A percentile compares a stretch with the other conserved stretches of the same genome.
These are phyloP conservation scores for Metallyticus violacea DNA, from an alignment of 2,888 invertebrate species.

Conservation along the genomic window DNA sequence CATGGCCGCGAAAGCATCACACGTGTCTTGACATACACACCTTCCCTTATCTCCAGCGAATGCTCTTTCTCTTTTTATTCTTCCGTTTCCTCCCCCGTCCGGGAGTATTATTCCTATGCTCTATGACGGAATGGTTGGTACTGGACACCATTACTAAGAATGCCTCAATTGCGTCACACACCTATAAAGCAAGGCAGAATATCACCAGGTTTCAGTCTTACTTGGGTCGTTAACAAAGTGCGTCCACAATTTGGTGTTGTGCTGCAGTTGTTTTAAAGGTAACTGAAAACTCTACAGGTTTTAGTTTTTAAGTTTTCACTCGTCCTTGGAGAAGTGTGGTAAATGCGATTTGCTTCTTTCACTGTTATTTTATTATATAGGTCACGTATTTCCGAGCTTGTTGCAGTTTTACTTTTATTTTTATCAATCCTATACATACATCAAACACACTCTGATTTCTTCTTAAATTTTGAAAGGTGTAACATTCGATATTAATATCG, in stretches of 20 bases:
- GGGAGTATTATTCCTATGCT: neutral
- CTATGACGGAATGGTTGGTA: neutral
- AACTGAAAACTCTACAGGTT: no score
- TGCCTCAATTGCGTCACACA: neutral
- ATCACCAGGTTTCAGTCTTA: neutral
- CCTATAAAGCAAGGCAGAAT: neutral
- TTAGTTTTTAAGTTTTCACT: no score
- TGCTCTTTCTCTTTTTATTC: neutral
- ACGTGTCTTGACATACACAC: neutral
- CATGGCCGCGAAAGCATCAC: no score
- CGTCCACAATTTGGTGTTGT: neutral
- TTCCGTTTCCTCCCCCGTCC: neutral
- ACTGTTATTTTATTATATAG: no score
- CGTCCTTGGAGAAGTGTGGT: no score
- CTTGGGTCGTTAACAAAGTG: neutral
- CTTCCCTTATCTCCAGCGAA: neutral
- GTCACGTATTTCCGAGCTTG: no score
- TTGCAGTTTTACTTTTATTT: no score
- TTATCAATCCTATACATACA: no score
- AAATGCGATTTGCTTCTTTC: no score
- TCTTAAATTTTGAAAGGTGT: no score
- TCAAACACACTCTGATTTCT: no score
- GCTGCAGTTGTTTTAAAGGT: neutral
- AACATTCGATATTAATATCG: no score
- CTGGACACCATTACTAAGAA: neutral